Conservation (phyloP, 2,113 vertebrate species). For the Larimichthys crocea region DNA sequence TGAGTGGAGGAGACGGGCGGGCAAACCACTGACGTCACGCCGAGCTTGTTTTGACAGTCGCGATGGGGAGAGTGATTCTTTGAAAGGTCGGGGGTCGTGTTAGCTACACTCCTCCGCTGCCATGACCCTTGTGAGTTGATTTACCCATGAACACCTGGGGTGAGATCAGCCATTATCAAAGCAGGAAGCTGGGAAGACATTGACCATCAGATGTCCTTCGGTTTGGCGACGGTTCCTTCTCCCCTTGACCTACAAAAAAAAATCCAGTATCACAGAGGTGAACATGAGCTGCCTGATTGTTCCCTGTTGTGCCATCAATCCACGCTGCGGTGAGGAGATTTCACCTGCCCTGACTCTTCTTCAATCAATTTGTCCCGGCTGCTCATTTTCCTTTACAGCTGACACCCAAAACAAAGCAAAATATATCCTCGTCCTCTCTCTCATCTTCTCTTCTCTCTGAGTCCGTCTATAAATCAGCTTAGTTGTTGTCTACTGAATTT, state of each 20-base stretch:
- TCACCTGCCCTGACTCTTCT: slow-evolving; percentile 36
- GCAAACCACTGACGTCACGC: not conserved
- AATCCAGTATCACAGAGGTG: slow-evolving; percentile 29
- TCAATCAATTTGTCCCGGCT: slow-evolving; percentile 57
- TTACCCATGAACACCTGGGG: slow-evolving; percentile 35
- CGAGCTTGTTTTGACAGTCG: slow-evolving; percentile 40
- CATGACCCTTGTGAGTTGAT: slow-evolving; percentile 26
- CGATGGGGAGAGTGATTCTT: slow-evolving; percentile 39
- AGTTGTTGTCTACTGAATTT: not conserved
- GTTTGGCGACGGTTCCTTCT: not conserved
- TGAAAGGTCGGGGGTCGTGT: slow-evolving; percentile 35
- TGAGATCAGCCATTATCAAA: slow-evolving; percentile 28
- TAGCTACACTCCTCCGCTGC: slow-evolving; percentile 38
- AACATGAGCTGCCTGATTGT: slow-evolving; percentile 46
- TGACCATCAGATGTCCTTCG: slow-evolving; percentile 12
- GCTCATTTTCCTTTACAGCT: slow-evolving; percentile 51
- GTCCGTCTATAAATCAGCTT: not conserved
- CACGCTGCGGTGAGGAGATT: slow-evolving; percentile 20
- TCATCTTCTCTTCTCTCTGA: not conserved
- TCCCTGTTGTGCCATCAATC: slow-evolving; percentile 66
- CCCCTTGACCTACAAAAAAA: slow-evolving; percentile 25
- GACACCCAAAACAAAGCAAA: slow-evolving; percentile 28
- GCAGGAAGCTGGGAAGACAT: not conserved
- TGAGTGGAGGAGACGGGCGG: not conserved
- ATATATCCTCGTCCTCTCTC: not conserved